Conservation (phyloP, 2,797 vertebrate species). For the Notolabrus celidotus region DNA sequence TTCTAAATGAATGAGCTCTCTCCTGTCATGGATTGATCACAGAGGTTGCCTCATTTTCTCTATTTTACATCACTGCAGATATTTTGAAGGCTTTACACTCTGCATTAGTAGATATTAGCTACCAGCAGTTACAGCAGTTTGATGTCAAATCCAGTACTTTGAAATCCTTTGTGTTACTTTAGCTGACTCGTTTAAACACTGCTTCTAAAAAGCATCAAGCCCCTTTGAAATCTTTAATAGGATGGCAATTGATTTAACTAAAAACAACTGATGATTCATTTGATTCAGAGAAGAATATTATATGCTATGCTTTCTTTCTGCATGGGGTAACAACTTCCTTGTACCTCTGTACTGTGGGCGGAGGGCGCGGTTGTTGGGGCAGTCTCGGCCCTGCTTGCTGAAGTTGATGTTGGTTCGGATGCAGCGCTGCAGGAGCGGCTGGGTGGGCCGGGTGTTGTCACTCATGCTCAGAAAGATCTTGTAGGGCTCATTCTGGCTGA, state of each 20-base stretch:
- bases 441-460: slow-evolving; percentile 95
- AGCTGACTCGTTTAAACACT: no score
- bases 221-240: no score
- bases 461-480: slow-evolving; percentile 99
- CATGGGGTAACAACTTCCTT: no score
- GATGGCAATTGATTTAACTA: no score
- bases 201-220: no score
- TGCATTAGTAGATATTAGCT: background rate
- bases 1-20: slow-evolving; percentile 4
- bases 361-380: slow-evolving; percentile 95
- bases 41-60: background rate
- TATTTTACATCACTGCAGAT: background rate
- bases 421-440: slow-evolving; percentile 96
- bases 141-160: background rate
- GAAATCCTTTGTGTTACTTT: background rate
- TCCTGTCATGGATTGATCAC: background rate
- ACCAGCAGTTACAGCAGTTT: background rate
- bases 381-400: slow-evolving; percentile 95
- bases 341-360: slow-evolving; percentile 97
- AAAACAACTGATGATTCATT: background rate
- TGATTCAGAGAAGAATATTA: no score
- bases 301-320: no score
- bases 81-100: background rate
- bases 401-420: slow-evolving; percentile 99
- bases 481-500: slow-evolving; percentile 98